Conservation (phyloP, 2,888 invertebrate genomes). For the Galerucella calmariensis region DNA sequence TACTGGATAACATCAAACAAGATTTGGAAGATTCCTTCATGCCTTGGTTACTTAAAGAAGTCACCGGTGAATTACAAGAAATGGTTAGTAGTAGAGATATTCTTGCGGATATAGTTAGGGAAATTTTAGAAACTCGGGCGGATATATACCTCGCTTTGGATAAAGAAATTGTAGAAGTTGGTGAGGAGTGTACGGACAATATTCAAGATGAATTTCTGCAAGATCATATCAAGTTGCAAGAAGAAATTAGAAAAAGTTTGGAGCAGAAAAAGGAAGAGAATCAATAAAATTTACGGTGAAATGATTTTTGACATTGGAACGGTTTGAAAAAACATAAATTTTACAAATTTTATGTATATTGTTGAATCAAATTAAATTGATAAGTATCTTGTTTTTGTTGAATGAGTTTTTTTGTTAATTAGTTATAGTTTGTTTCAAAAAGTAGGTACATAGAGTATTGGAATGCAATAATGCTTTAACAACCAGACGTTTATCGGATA, state of each 20-base stretch:
- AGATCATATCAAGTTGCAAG: constrained; percentile 59
- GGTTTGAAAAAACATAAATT: constrained; percentile 2
- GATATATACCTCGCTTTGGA: constrained; percentile 70
- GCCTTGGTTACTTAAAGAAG: constrained; percentile 88
- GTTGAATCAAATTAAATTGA: constrained; percentile 12
- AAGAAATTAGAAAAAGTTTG: constrained; percentile 49
- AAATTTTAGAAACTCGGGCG: constrained; percentile 81
- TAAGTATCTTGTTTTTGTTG: not conserved
- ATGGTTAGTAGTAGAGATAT: constrained; percentile 85
- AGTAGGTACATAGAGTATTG: too few species aligned
- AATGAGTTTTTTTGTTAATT: not conserved
- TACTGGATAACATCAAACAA: constrained; percentile 71
- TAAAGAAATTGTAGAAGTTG: constrained; percentile 40
- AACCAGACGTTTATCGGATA: too few species aligned
- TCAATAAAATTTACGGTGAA: not conserved
- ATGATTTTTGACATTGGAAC: not conserved
- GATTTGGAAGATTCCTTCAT: constrained; percentile 84
- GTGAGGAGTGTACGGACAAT: constrained; percentile 50
- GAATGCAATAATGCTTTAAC: too few species aligned
- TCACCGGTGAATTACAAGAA: constrained; percentile 82
- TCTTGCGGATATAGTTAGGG: constrained; percentile 82
- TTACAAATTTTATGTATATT: constrained; percentile 19
- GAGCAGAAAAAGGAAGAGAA: not conserved
- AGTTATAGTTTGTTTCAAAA: not conserved
- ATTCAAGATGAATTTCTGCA: constrained; percentile 55